These are phyloP conservation scores for Liodrosophila aerea DNA, from an alignment of 2,888 invertebrate species.

Conservation along the genomic window DNA sequence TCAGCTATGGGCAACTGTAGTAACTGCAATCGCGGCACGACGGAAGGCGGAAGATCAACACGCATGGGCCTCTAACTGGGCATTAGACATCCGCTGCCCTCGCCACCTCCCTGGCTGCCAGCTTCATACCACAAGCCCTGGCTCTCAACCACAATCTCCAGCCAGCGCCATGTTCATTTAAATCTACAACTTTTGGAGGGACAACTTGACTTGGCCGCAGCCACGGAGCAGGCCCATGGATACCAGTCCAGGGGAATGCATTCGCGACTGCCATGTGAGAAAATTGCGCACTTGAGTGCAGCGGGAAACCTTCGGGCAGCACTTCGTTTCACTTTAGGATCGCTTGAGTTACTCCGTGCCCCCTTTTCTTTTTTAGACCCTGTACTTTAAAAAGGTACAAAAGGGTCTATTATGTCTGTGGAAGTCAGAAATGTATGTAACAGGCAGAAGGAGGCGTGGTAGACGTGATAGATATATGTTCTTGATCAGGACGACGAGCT, in stretches of 20 bases:
- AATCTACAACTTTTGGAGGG: conserved; percentile 79
- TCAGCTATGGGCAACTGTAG: conserved; percentile 69
- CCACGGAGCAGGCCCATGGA: conserved; percentile 34
- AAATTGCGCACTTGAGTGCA: conserved; percentile 69
- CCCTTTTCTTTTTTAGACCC: background rate
- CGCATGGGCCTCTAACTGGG: conserved; percentile 54
- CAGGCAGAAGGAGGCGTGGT: no score
- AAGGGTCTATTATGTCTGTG: no score
- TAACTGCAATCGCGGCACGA: conserved; percentile 48
- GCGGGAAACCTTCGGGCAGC: conserved; percentile 60
- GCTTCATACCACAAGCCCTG: background rate
- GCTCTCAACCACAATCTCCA: conserved; percentile 6
- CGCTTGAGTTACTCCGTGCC: background rate
- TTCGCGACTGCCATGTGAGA: conserved; percentile 66
- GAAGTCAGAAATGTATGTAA: no score
- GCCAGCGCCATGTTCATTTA: conserved; percentile 77
- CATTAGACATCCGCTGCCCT: conserved; percentile 37
- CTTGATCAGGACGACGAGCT: no score
- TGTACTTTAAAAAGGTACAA: no score
- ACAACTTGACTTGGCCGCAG: conserved; percentile 69
- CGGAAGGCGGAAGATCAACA: conserved; percentile 62
- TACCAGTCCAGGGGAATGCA: conserved; percentile 21
- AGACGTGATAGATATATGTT: no score
- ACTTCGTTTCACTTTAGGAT: conserved; percentile 18
- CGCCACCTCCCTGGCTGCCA: conserved; percentile 6